Evolutionary conservation across 2,888 invertebrate species (phyloP).

Genomic region (Zonitis immaculata): DNA sequence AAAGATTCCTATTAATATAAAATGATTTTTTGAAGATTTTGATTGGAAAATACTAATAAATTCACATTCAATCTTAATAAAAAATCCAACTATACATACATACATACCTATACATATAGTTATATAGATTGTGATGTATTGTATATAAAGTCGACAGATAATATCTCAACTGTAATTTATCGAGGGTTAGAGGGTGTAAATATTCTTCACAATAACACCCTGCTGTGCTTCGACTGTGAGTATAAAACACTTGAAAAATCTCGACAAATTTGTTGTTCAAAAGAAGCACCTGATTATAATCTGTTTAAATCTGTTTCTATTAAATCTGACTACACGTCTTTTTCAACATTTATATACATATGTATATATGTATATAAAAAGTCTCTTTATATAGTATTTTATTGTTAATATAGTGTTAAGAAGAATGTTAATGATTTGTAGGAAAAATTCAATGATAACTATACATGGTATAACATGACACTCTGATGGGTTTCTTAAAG

Average conservation of each 20-base stretch:
- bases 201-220: conserved; percentile 45
- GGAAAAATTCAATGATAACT: conserved; percentile 8
- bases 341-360: conserved; percentile 1
- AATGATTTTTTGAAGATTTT: neutral
- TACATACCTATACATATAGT: neutral
- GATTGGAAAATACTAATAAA: neutral
- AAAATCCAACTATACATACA: neutral
- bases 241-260: conserved; percentile 43
- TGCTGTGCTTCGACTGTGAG: conserved; percentile 37
- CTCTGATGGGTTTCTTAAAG: conserved; percentile 38
- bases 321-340: conserved; percentile 11
- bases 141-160: conserved; percentile 25
- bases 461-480: conserved; percentile 42
- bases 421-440: neutral
- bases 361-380: neutral
- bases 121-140: conserved; percentile 1
- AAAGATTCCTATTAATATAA: no score
- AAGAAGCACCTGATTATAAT: conserved; percentile 40
- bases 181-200: conserved; percentile 46
- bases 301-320: conserved; percentile 22
- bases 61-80: neutral
- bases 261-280: conserved; percentile 44
- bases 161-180: conserved; percentile 43
- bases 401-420: neutral
- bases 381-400: neutral